Base-by-base conservation (phyloP, 2,888 invertebrate species). In the Synergus japonicus region DNA sequence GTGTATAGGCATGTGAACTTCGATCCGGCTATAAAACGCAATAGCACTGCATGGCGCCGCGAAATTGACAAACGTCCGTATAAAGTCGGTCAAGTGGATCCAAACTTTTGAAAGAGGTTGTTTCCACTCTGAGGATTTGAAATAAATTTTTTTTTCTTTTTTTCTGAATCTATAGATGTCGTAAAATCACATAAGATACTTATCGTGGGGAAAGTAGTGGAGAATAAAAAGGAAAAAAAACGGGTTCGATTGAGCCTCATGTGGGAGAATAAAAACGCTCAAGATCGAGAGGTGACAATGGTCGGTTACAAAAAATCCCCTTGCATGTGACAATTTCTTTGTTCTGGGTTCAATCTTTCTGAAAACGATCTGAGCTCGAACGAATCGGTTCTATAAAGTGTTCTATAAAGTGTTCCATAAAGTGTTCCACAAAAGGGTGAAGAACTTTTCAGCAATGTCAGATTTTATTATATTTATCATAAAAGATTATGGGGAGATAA, bases 11-110 rank as follows among this genome's bases (percentile, higher is more conserved):
- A 18, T n/a, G 66, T 66, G 66, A 43, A 43, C 12, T 66, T 66
- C n/a, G 66, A 66, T 66, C 43, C 66, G 12, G 12, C n/a, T 66
- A 66, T 67, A 67, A 67, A 67, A 67, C 22, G 67, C 18, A 46
- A 73, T 73, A 22, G 60, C 44, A 18, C 82, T 79, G 82, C 83
- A 80, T 81, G 83, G 82, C 78, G 78, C 84, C 82, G 78, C 81
- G 58, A 84, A 87, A 87, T 87, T 86, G 83, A 84, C 81, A 84
- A 82, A 84, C 77, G 79, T 83, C 82, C 85, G 78, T 82, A 83
- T 84, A 88, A 90, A 90, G 86, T 89, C 89, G 87, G 87, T 88
- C 88, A 87, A 88, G 88, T 89, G 88, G 84, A 89, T 88, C 85
- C 77, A 84, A 81, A 86, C 84, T 81, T 78, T 77, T 83, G 41